phyloP scores from a whole-genome alignment of 2,113 vertebrate species.

The Nibea coibor region DNA sequence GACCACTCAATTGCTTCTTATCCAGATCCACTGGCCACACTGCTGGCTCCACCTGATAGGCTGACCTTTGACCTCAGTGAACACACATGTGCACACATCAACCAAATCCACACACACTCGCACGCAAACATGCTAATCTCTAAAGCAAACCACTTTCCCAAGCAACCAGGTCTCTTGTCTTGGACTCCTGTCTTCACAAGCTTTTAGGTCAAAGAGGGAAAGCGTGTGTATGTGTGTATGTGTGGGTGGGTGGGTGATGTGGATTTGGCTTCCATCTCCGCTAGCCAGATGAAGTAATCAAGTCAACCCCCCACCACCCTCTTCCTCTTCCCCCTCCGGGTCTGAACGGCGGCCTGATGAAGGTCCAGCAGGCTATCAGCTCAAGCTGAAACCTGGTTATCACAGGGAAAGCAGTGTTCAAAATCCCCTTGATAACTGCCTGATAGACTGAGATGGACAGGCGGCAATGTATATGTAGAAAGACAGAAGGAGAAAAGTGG shows the following conservation, averaged over 20 bases:
- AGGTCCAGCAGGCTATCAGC: conserved; percentile 68
- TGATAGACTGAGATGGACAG: conserved; percentile 48
- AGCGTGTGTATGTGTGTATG: not conserved
- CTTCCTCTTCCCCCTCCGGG: conserved; percentile 8
- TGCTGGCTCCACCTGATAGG: conserved; percentile 69
- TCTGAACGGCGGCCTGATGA: conserved; percentile 50
- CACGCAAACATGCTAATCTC: conserved; percentile 60
- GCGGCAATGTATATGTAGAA: conserved; percentile 47
- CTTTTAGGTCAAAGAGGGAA: conserved; percentile 4
- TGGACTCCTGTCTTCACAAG: conserved; percentile 4
- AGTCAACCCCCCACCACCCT: conserved; percentile 13
- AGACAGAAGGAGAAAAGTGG: conserved; percentile 44
- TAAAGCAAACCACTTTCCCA: conserved; percentile 52
- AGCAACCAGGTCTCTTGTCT: conserved; percentile 19
- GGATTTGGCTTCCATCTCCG: conserved; percentile 24
- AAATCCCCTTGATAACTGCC: conserved; percentile 59
- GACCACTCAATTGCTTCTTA: conserved; percentile 62
- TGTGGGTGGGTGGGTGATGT: not conserved
- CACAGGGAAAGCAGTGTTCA: conserved; percentile 50
- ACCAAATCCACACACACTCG: conserved; percentile 18
- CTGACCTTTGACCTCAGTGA: conserved; percentile 58
- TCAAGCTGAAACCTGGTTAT: conserved; percentile 68
- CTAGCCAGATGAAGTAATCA: conserved; percentile 53
- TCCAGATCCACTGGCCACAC: conserved; percentile 51
- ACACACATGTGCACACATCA: conserved; percentile 9